Evolutionary conservation across 2,113 vertebrate species (phyloP).

Genomic region (Danionella cerebrum): DNA sequence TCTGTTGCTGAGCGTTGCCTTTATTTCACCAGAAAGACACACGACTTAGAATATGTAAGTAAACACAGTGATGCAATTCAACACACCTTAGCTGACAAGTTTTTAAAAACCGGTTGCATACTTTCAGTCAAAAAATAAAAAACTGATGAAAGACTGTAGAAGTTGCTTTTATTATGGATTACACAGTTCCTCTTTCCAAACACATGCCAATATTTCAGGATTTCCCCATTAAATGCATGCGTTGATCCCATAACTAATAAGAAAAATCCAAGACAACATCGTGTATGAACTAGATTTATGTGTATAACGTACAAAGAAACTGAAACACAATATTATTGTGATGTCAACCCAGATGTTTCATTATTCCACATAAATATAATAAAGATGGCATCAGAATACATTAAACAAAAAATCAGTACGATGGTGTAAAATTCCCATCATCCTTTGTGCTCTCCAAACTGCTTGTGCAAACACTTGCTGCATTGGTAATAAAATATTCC

Average conservation of each 20-base stretch:
- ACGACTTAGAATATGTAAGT: too few species aligned
- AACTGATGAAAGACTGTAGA: conserved; percentile 9
- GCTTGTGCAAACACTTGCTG: conserved; percentile 33
- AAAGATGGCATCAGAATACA: conserved; percentile 37
- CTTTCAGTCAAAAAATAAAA: neutral
- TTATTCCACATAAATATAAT: too few species aligned
- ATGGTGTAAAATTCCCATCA: neutral
- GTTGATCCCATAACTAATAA: neutral
- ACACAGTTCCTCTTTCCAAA: conserved; percentile 38
- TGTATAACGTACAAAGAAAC: too few species aligned
- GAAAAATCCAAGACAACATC: neutral
- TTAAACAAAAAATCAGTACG: neutral
- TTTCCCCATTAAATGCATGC: neutral
- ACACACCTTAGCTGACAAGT: too few species aligned
- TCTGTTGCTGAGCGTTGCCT: too few species aligned
- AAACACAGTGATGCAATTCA: too few species aligned
- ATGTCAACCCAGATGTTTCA: too few species aligned
- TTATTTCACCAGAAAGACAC: too few species aligned
- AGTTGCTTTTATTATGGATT: conserved; percentile 49
- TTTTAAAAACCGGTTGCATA: neutral
- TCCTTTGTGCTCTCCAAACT: neutral
- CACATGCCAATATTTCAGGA: conserved; percentile 41
- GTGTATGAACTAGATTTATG: too few species aligned
- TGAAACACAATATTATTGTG: too few species aligned
- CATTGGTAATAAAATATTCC: neutral